Conservation (phyloP, 2,888 invertebrate genomes). For the Trachelus troglodyta region DNA sequence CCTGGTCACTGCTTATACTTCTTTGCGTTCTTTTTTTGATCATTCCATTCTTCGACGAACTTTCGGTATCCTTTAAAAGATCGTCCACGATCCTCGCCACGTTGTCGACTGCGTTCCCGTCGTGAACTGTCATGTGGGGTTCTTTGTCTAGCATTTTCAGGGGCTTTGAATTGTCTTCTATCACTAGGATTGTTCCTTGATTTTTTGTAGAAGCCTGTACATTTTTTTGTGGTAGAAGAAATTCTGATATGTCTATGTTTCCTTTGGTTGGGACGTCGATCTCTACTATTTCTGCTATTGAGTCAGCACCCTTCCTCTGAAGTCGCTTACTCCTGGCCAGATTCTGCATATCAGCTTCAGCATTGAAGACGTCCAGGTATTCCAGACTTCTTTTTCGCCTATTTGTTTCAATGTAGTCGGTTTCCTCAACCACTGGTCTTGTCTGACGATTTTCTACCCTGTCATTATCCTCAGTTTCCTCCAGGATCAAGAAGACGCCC, state of each 20-base stretch:
- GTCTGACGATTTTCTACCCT: slow-evolving; percentile 27
- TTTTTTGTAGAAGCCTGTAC: neutral
- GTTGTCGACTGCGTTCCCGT: slow-evolving; percentile 20
- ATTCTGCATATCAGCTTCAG: slow-evolving; percentile 26
- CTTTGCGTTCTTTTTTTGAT: slow-evolving; percentile 29
- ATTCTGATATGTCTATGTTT: slow-evolving; percentile 39
- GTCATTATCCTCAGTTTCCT: slow-evolving; percentile 26
- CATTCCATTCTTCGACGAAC: neutral
- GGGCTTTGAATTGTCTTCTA: slow-evolving; percentile 28
- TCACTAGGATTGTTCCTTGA: slow-evolving; percentile 23
- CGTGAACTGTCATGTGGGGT: slow-evolving; percentile 7
- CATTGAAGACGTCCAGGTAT: slow-evolving; percentile 30
- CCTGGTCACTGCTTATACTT: slow-evolving; percentile 40
- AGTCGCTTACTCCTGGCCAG: slow-evolving; percentile 35
- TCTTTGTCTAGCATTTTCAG: slow-evolving; percentile 25
- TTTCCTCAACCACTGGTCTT: slow-evolving; percentile 18
- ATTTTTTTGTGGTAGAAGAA: slow-evolving; percentile 29
- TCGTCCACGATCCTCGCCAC: slow-evolving; percentile 19
- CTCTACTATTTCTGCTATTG: slow-evolving; percentile 55
- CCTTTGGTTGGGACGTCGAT: slow-evolving; percentile 49
- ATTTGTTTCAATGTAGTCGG: slow-evolving; percentile 13
- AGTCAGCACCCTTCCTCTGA: slow-evolving; percentile 53
- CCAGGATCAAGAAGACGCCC: slow-evolving; percentile 33
- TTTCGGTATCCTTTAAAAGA: slow-evolving; percentile 12
- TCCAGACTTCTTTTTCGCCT: slow-evolving; percentile 45